Conservation (phyloP, 1,140 invertebrate species). For the Drosophila pruinosa region DNA sequence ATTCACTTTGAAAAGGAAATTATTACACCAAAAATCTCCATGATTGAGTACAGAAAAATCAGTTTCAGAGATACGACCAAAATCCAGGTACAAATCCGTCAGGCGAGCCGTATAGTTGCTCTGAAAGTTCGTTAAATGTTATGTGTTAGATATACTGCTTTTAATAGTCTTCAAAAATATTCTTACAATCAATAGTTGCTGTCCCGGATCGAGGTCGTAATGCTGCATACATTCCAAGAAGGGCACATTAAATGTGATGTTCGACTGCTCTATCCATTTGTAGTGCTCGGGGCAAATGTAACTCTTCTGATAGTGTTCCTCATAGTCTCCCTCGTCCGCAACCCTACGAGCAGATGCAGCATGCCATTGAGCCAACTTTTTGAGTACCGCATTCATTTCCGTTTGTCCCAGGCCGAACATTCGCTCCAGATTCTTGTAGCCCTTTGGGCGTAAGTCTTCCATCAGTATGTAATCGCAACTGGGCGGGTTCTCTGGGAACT, state of each 20-base stretch:
- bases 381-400: constrained; percentile 83
- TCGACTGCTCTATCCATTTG: constrained; percentile 57
- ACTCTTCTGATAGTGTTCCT: constrained; percentile 44
- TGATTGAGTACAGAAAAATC: constrained; percentile 86
- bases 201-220: constrained; percentile 52
- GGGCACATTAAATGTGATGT: constrained; percentile 53
- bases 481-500: constrained; percentile 37
- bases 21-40: constrained; percentile 84
- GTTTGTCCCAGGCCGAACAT: constrained; percentile 83
- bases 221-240: constrained; percentile 68
- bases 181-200: constrained; percentile 55
- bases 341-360: constrained; percentile 78
- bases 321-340: constrained; percentile 43
- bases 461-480: constrained; percentile 61
- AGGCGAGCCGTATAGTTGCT: constrained; percentile 59
- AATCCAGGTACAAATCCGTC: constrained; percentile 65
- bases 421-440: constrained; percentile 83
- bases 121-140: constrained; percentile 7
- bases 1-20: constrained; percentile 81
- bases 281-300: constrained; percentile 51
- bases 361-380: constrained; percentile 85
- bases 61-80: constrained; percentile 67
- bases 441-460: constrained; percentile 47
- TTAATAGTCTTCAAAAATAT: not conserved
- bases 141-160: not conserved